A percentile compares a stretch with the other conserved stretches of the same genome.
These are phyloP conservation scores for Doryteuthis pealeii DNA, from an alignment of 1,140 invertebrate species.

Conservation along the genomic window DNA sequence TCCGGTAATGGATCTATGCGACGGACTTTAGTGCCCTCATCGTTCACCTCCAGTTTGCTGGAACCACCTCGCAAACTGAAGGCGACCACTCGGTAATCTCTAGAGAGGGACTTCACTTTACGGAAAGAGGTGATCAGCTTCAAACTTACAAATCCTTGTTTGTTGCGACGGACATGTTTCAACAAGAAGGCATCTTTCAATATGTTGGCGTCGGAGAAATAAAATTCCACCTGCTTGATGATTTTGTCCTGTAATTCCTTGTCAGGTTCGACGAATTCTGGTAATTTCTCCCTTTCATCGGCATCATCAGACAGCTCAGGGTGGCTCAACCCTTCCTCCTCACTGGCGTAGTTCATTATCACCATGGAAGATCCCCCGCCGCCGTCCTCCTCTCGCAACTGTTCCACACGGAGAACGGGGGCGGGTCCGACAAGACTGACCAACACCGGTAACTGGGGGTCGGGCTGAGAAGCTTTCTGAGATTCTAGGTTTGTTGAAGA, in stretches of 20 bases:
- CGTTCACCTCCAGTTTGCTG: conserved; percentile 83
- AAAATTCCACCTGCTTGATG: conserved; percentile 67
- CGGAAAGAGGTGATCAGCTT: conserved; percentile 87
- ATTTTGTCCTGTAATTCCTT: conserved; percentile 54
- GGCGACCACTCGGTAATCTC: conserved; percentile 90
- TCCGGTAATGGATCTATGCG: conserved; percentile 81
- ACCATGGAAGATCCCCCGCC: conserved; percentile 27
- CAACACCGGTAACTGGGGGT: not conserved
- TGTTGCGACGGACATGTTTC: conserved; percentile 91
- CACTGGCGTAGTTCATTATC: conserved; percentile 37
- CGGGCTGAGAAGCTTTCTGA: not conserved
- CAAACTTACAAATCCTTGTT: conserved; percentile 90
- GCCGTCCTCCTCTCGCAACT: conserved; percentile 44
- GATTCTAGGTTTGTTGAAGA: not conserved
- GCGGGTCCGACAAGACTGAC: conserved; percentile 16
- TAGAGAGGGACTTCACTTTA: conserved; percentile 77
- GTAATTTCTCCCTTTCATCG: conserved; percentile 25
- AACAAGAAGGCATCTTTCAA: conserved; percentile 92
- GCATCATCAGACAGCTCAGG: conserved; percentile 39
- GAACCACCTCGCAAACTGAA: conserved; percentile 73
- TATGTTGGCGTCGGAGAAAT: conserved; percentile 93
- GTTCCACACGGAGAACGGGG: conserved; percentile 42
- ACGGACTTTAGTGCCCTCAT: conserved; percentile 86
- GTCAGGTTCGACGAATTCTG: conserved; percentile 47
- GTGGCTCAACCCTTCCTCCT: conserved; percentile 45